phyloP scores from a whole-genome alignment of 2,113 vertebrate species.

The Cephalopterus ornatus region DNA sequence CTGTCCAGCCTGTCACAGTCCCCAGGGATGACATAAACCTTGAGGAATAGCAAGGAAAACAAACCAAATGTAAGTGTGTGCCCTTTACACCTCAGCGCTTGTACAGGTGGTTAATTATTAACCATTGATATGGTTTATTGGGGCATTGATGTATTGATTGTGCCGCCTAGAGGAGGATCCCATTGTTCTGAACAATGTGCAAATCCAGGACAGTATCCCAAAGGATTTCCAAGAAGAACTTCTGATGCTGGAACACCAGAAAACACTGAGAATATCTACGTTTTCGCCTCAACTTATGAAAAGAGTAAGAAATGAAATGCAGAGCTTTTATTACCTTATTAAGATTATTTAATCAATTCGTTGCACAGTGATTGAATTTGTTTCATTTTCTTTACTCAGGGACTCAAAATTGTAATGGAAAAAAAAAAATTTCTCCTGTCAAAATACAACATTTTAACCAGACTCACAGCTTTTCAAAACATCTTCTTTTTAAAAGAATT shows the following conservation, averaged over 20 bases:
- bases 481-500: background rate
- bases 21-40: background rate
- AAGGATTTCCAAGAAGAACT: background rate
- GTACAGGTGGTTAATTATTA: constrained; percentile 19
- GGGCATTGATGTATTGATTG: background rate
- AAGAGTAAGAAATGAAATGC: background rate
- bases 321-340: background rate
- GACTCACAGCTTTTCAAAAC: background rate
- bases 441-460: background rate
- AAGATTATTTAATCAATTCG: background rate
- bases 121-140: constrained; percentile 48
- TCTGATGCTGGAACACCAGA: background rate
- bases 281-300: fast-evolving
- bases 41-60: background rate
- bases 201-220: background rate
- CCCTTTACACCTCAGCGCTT: constrained; percentile 52
- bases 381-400: background rate
- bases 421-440: background rate
- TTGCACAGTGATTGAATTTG: background rate
- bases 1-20: background rate
- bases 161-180: constrained; percentile 10
- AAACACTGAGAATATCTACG: background rate
- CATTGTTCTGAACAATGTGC: background rate
- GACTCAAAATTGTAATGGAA: background rate
- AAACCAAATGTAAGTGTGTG: background rate